phyloP scores from a whole-genome alignment of 2,797 vertebrate species.

The Melopsittacus undulatus region DNA sequence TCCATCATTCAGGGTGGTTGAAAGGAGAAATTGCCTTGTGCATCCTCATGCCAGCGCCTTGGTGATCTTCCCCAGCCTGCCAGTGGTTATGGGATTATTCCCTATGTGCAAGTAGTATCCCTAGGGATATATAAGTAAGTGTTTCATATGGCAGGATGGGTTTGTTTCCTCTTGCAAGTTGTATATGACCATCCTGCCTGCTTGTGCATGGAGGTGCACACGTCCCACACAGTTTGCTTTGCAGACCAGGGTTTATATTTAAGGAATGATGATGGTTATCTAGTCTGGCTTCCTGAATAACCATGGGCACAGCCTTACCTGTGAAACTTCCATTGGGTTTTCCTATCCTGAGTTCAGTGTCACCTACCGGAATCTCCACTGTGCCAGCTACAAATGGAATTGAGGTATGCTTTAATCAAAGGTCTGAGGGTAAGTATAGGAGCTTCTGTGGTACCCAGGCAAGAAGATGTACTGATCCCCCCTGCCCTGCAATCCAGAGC shows the following conservation, averaged over 20 bases:
- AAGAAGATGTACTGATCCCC: neutral
- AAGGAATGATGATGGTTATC: neutral
- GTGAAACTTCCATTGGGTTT: neutral
- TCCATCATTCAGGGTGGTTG: neutral
- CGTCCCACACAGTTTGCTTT: neutral
- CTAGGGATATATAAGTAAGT: neutral
- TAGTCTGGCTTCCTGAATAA: neutral
- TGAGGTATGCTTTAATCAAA: neutral
- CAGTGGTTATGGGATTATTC: neutral
- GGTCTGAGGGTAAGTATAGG: neutral
- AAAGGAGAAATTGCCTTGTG: fast-evolving
- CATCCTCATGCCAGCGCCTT: fast-evolving
- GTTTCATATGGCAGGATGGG: neutral
- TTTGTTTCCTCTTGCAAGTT: neutral
- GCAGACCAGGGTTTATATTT: neutral
- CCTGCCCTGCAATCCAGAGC: neutral
- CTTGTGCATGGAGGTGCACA: neutral
- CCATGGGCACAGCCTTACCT: neutral
- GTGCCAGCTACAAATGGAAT: neutral
- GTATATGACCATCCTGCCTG: neutral
- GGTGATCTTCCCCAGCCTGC: neutral
- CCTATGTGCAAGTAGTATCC: neutral
- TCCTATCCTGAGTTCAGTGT: neutral
- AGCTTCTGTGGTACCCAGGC: neutral
- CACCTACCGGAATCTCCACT: neutral